Base-by-base conservation (phyloP, 2,888 invertebrate genomes). In the Epsilonema sp. region DNA sequence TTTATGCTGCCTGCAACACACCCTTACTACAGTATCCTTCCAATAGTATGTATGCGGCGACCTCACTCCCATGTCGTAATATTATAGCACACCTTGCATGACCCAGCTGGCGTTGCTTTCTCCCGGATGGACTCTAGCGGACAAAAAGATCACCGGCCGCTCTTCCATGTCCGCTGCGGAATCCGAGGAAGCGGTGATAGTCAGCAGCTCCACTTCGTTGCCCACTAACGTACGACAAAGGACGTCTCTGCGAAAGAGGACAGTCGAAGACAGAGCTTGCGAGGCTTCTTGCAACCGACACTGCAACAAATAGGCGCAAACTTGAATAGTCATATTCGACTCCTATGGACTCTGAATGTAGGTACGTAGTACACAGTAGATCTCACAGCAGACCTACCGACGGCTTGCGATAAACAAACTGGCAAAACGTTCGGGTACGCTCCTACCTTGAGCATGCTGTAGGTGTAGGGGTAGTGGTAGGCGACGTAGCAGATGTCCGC, bases 31-130 rank as follows among this genome's bases (percentile, higher is more conserved):
- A n/a, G n/a, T n/a, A n/a, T n/a, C n/a, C n/a, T n/a, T n/a, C n/a
- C n/a, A n/a, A n/a, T n/a, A n/a, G n/a, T n/a, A n/a, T n/a, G n/a
- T n/a, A n/a, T n/a, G n/a, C n/a, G n/a, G n/a, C n/a, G n/a, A n/a
- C n/a, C n/a, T n/a, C n/a, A n/a, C n/a, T n/a, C n/a, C n/a, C n/a
- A n/a, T n/a, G n/a, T n/a, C n/a, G n/a, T n/a, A n/a, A n/a, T n/a
- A n/a, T n/a, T n/a, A n/a, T n/a, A n/a, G n/a, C n/a, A n/a, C n/a
- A 66, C 71, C 84, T 64, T 81, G 79, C 80, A 85, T 82, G 50
- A 83, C 78, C 82, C 82, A 85, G 1, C 82, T 82, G 5, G 83
- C 75, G 66, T 84, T 85, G 63, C 80, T 80, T 67, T 85, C 85
- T 1, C 83, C 82, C 1, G 85, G 84, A 70, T 85, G 85, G 8